Evolutionary conservation across 2,888 invertebrate species (phyloP), one percentile per base, ranked within the genome.

Genomic region (Apodemia hepburni): DNA sequence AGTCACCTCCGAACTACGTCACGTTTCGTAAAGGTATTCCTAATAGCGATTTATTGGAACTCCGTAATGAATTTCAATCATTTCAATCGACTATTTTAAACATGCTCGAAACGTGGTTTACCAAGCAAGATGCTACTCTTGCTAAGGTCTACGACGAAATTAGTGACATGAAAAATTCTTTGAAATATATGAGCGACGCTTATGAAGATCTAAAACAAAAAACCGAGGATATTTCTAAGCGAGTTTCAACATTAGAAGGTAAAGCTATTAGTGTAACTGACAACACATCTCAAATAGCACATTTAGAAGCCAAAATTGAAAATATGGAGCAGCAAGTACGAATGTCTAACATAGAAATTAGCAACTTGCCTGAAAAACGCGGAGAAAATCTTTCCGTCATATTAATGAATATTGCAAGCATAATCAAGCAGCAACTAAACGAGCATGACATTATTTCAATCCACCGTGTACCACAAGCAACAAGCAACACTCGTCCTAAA

Each of bases 271-370:
- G n/a, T 8, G 8, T 6, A 2, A n/a, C n/a, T 17, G 8, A 17
- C 11, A 17, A 17, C 8, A 11, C 17, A 4, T 47, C 47, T 17
- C 47, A 17, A 27, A 27, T 60, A 51, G 17, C 27, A 18, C 38
- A 29, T 38, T 18, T 57, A 12, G 59, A 65, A 64, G 35, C 29
- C 8, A 61, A 61, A 54, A 64, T 67, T 22, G 61, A 60, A 6
- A 29, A 45, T 35, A 62, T 68, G 63, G 68, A 68, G 47, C 68
- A 68, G 18, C 66, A 66, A 15, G 62, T 65, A 1, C 38, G 68
- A 17, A 59, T 54, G 8, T 63, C 60, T 15, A 68, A 68, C 42
- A 57, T 68, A 22, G 65, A 68, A 62, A 68, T 68, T 4, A 59
- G 45, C 15, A 68, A 68, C 35, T 15, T 68, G 27, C 68, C 68